Base-by-base conservation (phyloP, 2,113 vertebrate species). In the Sterrhoptilus dennistouni region DNA sequence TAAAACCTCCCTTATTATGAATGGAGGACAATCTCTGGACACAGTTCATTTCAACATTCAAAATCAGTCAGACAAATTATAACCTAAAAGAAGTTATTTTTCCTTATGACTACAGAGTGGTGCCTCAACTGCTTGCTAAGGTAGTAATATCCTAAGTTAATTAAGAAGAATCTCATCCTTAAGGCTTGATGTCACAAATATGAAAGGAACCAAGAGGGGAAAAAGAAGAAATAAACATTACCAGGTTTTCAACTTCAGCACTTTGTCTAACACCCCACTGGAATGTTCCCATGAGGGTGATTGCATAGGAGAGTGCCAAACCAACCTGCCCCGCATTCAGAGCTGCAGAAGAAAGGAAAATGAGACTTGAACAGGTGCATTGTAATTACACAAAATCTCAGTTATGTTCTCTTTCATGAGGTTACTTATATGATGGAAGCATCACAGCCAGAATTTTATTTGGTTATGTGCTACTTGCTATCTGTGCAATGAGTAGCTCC, bases 241-340 rank as follows among this genome's bases (percentile, higher is more conserved):
- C 99, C 99, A 99, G 98, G 97, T 99, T 99, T 97, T 99, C 99
- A 65, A 99, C 98, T 98, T 99, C 99, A 23, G 99, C 98, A 42
- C 99, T 99, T 95, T 99, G 99, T 71, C 99, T 97, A 84, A 99
- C 99, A 6, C 98, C 99, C 99, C 99, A 99, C 97, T 99, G 99
- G 97, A 99, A 99, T 89, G 98, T 99, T 82, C 99, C 99, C 97
- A 99, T 99, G 60, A 99, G 98, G 1, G 98, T 99, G 71, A 99
- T 97, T 24, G 99, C 98, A 6, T 99, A 99, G 80, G 99, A 99
- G 28, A 99, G 96, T 0, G 98, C 98, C 95, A 99, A 93, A 60
- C 99, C 99, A 63, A 99, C 99, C 78, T 98, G 97, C 38, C 99
- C 99, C 0, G 99, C 98, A 12, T 99, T 98, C 95, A 99, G 59